These are phyloP conservation scores for Terebella lapidaria DNA, from an alignment of 2,888 invertebrate genomes.

Conservation along the genomic window DNA sequence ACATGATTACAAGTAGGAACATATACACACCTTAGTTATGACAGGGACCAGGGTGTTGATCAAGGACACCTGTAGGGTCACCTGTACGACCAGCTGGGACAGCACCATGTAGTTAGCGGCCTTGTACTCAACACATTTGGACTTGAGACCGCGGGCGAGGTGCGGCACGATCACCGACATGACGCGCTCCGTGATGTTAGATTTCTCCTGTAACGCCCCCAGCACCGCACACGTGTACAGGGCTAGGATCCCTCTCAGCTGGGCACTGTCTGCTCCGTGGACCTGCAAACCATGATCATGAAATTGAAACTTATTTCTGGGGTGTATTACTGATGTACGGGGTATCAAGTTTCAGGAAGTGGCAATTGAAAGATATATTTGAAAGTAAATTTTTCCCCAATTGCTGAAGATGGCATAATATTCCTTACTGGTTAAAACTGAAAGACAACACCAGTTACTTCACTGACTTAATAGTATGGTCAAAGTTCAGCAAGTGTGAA, in stretches of 20 bases:
- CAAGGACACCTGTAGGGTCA: constrained; percentile 59
- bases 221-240: constrained; percentile 75
- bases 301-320: background rate
- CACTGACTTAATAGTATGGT: no score
- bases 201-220: constrained; percentile 59
- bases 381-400: no score
- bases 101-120: constrained; percentile 71
- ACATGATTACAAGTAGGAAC: no score
- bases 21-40: constrained; percentile 58
- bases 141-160: constrained; percentile 68
- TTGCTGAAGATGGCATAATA: no score
- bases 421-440: no score
- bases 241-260: constrained; percentile 68
- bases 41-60: constrained; percentile 63
- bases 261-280: constrained; percentile 20
- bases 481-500: no score
- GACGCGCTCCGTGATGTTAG: constrained; percentile 58
- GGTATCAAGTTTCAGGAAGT: no score
- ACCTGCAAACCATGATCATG: constrained; percentile 17
- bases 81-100: constrained; percentile 66
- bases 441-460: no score
- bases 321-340: no score
- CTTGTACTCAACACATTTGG: constrained; percentile 66
- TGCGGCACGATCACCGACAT: constrained; percentile 68
- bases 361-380: no score